Evolutionary conservation across 2,888 invertebrate species (phyloP).

Genomic region (Seira sanloemensis): DNA sequence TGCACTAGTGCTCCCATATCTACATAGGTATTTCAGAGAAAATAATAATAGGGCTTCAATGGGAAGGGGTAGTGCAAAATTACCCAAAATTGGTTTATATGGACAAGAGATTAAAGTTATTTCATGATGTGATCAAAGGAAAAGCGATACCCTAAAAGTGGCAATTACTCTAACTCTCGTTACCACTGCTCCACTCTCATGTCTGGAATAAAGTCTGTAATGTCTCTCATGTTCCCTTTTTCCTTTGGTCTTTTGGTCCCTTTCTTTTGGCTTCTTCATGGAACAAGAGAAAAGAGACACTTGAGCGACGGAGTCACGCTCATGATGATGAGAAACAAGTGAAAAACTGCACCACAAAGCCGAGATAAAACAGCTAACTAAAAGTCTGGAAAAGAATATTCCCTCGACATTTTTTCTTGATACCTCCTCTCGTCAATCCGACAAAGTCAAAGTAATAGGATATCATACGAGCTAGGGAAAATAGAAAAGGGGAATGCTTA

Average conservation of each 20-base stretch:
- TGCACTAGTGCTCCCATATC: no score
- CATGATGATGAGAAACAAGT: constrained; percentile 19
- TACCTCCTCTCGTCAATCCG: background rate
- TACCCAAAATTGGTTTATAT: constrained; percentile 44
- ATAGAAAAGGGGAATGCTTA: no score
- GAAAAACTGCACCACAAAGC: constrained; percentile 20
- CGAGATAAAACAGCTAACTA: background rate
- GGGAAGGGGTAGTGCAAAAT: constrained; percentile 21
- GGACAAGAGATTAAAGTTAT: constrained; percentile 45
- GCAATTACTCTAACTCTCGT: constrained; percentile 28
- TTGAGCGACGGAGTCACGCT: constrained; percentile 38
- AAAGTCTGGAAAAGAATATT: no score
- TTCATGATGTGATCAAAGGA: constrained; percentile 45
- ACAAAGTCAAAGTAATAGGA: background rate
- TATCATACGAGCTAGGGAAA: constrained; percentile 32
- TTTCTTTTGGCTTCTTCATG: background rate
- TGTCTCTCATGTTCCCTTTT: background rate
- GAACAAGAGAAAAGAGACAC: constrained; percentile 17
- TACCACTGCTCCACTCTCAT: background rate
- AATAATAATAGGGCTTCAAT: no score
- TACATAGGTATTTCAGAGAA: no score
- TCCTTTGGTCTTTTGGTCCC: background rate
- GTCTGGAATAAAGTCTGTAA: no score
- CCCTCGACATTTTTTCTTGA: background rate
- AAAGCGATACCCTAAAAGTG: constrained; percentile 29